These are phyloP conservation scores for Platysternon megacephalum DNA, from an alignment of 2,113 vertebrate genomes.

Conservation along the genomic window DNA sequence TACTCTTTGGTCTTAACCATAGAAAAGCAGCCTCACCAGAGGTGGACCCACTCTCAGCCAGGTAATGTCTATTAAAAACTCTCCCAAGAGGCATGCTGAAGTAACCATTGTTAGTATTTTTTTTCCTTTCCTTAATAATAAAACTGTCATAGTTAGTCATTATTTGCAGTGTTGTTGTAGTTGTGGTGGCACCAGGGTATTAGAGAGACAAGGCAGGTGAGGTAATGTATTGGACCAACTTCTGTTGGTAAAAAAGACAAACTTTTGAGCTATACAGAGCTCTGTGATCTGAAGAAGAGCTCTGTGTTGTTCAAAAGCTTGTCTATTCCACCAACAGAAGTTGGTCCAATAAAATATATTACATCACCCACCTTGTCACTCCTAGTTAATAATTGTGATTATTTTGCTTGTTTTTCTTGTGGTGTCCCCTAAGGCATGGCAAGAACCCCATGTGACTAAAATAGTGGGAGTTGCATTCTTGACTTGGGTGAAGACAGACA, in stretches of 20 bases:
- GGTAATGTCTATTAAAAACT: not conserved
- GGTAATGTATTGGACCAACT: not conserved
- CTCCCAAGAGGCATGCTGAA: not conserved
- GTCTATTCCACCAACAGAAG: not conserved
- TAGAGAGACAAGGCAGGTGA: not conserved
- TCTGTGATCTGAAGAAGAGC: not conserved
- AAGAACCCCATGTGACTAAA: not conserved
- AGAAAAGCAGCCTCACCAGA: not conserved
- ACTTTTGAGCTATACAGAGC: not conserved
- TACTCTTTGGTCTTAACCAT: not conserved
- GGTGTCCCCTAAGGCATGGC: not conserved
- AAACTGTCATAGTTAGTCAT: not conserved
- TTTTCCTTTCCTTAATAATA: not conserved
- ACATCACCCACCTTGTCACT: not conserved
- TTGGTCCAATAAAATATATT: not conserved
- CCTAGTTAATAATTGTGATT: not conserved
- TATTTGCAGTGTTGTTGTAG: not conserved
- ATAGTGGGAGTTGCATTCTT: not conserved
- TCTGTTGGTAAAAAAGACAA: not conserved
- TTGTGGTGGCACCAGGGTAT: not conserved
- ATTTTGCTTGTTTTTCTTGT: not conserved
- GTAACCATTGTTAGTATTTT: not conserved
- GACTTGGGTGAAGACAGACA: not conserved
- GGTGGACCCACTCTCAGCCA: not conserved
- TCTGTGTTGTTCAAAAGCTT: not conserved